phyloP scores from a whole-genome alignment of 2,888 invertebrate species.

The Orthonychiurus folsomi region DNA sequence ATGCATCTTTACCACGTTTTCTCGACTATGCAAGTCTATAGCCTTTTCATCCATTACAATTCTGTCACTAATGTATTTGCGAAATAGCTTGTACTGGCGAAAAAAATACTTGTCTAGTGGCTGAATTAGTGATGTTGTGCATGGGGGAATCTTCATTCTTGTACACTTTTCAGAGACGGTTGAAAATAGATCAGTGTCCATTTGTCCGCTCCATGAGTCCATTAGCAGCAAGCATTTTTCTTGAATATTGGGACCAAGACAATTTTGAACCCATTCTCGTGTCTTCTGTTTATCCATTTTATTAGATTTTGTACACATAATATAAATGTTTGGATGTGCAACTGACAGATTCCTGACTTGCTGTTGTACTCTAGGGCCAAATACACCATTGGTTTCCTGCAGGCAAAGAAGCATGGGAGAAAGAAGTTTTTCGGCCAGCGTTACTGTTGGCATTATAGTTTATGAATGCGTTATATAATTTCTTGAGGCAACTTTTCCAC shows the following conservation, averaged over 20 bases:
- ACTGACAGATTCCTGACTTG: neutral
- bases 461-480: neutral
- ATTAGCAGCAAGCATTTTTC: slow-evolving; percentile 3
- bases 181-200: neutral
- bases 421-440: neutral
- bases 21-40: neutral
- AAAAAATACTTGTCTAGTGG: slow-evolving; percentile 6
- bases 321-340: neutral
- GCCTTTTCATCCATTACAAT: neutral
- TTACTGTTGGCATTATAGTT: slow-evolving; percentile 2
- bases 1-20: neutral
- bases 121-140: neutral
- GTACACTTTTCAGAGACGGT: neutral
- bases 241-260: neutral
- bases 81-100: neutral
- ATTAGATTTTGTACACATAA: neutral
- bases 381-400: neutral
- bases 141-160: neutral
- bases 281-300: slow-evolving; percentile 4
- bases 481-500: neutral
- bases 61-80: neutral
- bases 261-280: neutral
- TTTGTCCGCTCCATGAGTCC: slow-evolving; percentile 2
- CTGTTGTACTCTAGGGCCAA: neutral
- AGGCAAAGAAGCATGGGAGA: neutral